A percentile compares a stretch with the other conserved stretches of the same genome.
These are phyloP conservation scores for Andrena chrysosceles DNA, from an alignment of 2,888 invertebrate species.

Conservation along the genomic window DNA sequence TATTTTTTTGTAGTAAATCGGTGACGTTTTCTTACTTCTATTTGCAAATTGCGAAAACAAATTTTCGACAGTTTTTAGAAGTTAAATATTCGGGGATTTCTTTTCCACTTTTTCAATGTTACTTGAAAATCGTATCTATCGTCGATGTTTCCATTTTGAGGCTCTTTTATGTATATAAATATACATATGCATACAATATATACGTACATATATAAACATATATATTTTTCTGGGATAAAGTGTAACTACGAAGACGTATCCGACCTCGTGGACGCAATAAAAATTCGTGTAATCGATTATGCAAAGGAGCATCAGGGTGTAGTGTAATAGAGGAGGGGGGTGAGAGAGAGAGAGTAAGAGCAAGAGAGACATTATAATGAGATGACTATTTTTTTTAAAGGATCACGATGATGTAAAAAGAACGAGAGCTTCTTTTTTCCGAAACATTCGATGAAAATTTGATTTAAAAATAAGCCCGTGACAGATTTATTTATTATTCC, in stretches of 20 bases:
- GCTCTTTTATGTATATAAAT: conserved; percentile 62
- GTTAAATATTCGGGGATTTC: neutral
- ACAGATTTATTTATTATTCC: neutral
- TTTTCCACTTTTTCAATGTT: neutral
- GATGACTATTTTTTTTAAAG: conserved; percentile 54
- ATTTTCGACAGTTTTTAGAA: neutral
- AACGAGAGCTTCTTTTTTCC: conserved; percentile 37
- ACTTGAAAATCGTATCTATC: neutral
- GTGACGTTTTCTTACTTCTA: too few species aligned
- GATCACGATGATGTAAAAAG: conserved; percentile 20
- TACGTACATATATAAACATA: conserved; percentile 39
- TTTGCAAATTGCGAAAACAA: too few species aligned
- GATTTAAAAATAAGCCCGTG: neutral
- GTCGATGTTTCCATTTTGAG: conserved; percentile 39
- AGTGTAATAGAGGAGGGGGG: conserved; percentile 41
- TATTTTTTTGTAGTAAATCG: too few species aligned
- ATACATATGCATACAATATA: conserved; percentile 51
- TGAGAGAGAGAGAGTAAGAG: conserved; percentile 16
- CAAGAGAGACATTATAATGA: conserved; percentile 43
- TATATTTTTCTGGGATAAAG: conserved; percentile 59
- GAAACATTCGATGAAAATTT: conserved; percentile 20
- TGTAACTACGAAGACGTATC: conserved; percentile 44
- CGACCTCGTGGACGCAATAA: conserved; percentile 57
- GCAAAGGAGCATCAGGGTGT: conserved; percentile 60
- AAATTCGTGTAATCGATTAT: conserved; percentile 51